phyloP scores from a whole-genome alignment of 2,888 invertebrate species.

The Laspeyria flexula region DNA sequence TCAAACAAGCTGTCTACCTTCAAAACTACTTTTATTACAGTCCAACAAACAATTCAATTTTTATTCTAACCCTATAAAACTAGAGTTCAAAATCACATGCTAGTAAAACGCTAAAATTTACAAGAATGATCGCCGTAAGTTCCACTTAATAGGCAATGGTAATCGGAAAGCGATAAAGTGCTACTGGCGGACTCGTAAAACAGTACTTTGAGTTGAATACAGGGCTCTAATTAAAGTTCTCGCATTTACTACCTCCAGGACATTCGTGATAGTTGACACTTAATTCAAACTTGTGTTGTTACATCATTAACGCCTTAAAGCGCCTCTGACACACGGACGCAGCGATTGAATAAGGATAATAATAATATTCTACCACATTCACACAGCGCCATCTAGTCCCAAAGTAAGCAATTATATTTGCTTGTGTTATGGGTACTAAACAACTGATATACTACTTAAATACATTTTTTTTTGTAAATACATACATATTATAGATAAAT shows the following conservation, averaged over 20 bases:
- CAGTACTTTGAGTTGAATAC: constrained; percentile 31
- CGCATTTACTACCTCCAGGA: constrained; percentile 40
- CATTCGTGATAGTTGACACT: constrained; percentile 45
- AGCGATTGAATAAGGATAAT: not conserved
- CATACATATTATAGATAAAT: too few species aligned
- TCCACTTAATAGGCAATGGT: constrained; percentile 32
- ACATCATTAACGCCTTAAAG: constrained; percentile 35
- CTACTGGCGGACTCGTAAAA: constrained; percentile 40
- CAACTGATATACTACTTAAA: too few species aligned
- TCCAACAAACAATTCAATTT: constrained; percentile 4
- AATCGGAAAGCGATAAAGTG: constrained; percentile 50
- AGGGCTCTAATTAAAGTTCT: constrained; percentile 46
- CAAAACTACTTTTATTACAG: constrained; percentile 8
- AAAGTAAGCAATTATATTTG: too few species aligned
- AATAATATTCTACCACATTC: too few species aligned
- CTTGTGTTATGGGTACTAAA: too few species aligned
- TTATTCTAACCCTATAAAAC: not conserved
- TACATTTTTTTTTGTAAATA: too few species aligned
- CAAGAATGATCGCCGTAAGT: constrained; percentile 21
- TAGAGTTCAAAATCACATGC: constrained; percentile 14
- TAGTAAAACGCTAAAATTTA: constrained; percentile 1
- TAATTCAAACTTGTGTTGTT: constrained; percentile 42
- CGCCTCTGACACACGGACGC: constrained; percentile 1
- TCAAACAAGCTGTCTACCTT: constrained; percentile 13
- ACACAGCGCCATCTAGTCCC: too few species aligned